A percentile compares a stretch with the other conserved stretches of the same genome.
phyloP scores from a whole-genome alignment of 2,888 invertebrate species.

The Gryllus longicercus region DNA sequence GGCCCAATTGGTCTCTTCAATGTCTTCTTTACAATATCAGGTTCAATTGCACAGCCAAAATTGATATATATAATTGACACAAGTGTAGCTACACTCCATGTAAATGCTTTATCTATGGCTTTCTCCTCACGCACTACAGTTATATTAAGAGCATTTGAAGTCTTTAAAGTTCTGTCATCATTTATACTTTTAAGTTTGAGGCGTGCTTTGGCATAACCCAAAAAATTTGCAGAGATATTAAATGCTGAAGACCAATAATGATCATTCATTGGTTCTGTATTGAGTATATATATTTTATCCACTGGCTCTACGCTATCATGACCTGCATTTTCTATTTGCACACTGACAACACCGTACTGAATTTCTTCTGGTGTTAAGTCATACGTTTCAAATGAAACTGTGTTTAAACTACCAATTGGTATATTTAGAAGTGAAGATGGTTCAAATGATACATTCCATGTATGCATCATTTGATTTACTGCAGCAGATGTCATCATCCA shows the following conservation, averaged over 20 bases:
- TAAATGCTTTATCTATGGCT: conserved; percentile 69
- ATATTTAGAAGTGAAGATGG: conserved; percentile 47
- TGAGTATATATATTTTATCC: conserved; percentile 21
- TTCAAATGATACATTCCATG: conserved; percentile 44
- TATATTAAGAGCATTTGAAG: conserved; percentile 48
- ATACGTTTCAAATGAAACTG: conserved; percentile 48
- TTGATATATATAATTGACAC: conserved; percentile 82
- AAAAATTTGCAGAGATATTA: conserved; percentile 47
- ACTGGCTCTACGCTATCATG: neutral
- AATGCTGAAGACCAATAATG: conserved; percentile 45
- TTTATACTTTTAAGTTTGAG: conserved; percentile 19
- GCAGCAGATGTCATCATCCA: conserved; percentile 53
- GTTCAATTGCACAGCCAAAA: conserved; percentile 85
- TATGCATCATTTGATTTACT: conserved; percentile 42
- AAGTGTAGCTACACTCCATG: conserved; percentile 68
- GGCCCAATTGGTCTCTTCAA: conserved; percentile 73
- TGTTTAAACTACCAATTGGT: conserved; percentile 51
- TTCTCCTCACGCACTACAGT: conserved; percentile 60
- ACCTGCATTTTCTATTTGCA: conserved; percentile 19
- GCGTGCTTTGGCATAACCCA: conserved; percentile 32
- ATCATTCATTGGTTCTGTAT: conserved; percentile 37
- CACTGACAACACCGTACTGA: conserved; percentile 25
- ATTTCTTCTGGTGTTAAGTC: conserved; percentile 41
- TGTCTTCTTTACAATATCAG: conserved; percentile 63
- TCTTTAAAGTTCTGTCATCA: conserved; percentile 31